Evolutionary conservation across 2,113 vertebrate genomes (phyloP), one percentile per base, ranked within the genome.

Genomic region (Hyperoodon ampullatus): DNA sequence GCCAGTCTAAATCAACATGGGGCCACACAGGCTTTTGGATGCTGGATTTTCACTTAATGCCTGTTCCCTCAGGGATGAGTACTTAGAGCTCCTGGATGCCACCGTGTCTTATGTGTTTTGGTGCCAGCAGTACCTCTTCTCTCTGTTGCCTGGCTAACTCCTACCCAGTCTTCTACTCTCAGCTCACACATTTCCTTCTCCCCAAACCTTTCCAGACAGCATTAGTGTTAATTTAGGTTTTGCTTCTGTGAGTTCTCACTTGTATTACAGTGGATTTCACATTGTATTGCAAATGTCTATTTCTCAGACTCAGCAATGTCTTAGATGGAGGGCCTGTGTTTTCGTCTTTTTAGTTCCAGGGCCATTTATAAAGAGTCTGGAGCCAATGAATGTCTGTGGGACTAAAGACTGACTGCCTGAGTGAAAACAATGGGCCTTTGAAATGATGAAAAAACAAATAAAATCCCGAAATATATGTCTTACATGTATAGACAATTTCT

Each of bases 311-410:
- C 90, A 95, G n/a, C 80, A 80, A 9, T 0, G 1, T 47, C 42
- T 86, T 74, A 44, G n/a, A 60, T 18, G 39, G 50, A 42, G 14
- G 65, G 42, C 4, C 50, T 77, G 0, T 50, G 33, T 81, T 96
- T 95, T 82, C 14, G 83, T 88, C 71, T 95, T 70, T 88, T 87
- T 72, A 50, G n/a, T 26, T 91, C 26, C 61, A 70, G 28, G 44
- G 66, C 15, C 68, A 24, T 63, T 70, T 47, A 8, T 14, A 68
- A 30, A 39, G 61, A 89, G 66, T 65, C 35, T 35, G 4, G 13
- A 55, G 26, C 63, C 50, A 72, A 21, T 1, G 30, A 47, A 77
- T 12, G 7, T 18, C 28, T 30, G 63, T 65, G 2, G 13, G 78
- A 47, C 58, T 74, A 16, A 90, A 95, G 53, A 33, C 19, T n/a